Evolutionary conservation across 2,113 vertebrate species (phyloP).

Genomic region (Scatophagus argus): DNA sequence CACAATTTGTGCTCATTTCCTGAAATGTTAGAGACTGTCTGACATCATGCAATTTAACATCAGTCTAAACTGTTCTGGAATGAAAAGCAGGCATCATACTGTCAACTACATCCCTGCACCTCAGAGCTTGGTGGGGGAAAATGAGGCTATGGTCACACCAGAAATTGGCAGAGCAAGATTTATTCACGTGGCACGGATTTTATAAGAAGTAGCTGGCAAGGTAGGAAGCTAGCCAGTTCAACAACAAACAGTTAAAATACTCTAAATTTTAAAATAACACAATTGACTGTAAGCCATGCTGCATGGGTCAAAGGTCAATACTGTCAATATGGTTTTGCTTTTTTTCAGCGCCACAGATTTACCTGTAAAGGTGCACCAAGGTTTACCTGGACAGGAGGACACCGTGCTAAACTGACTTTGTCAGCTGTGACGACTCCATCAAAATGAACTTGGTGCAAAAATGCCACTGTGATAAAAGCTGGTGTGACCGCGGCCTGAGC

Average conservation of each 20-base stretch:
- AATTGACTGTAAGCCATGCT: conserved; percentile 31
- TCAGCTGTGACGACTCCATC: neutral
- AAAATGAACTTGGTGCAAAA: neutral
- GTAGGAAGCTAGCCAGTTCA: conserved; percentile 15
- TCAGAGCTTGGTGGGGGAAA: neutral
- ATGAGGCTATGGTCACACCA: conserved; percentile 45
- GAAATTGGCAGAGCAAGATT: neutral
- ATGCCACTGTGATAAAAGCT: conserved; percentile 6
- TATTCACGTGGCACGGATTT: neutral
- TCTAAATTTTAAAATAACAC: conserved; percentile 11
- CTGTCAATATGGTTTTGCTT: neutral
- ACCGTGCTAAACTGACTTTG: neutral
- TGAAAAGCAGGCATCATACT: conserved; percentile 28
- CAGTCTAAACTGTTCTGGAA: conserved; percentile 20
- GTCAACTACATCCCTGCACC: conserved; percentile 26
- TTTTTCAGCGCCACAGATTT: neutral
- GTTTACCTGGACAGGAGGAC: neutral
- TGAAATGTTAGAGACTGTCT: conserved; percentile 41
- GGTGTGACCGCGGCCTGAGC: conserved; percentile 53
- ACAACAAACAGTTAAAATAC: conserved; percentile 2
- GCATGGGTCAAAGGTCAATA: conserved; percentile 16
- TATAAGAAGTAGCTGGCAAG: neutral
- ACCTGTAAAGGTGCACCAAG: neutral
- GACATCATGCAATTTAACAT: conserved; percentile 43
- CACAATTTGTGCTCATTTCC: conserved; percentile 44